Evolutionary conservation across 2,888 invertebrate genomes (phyloP).

Genomic region (Dendrolimus houi): DNA sequence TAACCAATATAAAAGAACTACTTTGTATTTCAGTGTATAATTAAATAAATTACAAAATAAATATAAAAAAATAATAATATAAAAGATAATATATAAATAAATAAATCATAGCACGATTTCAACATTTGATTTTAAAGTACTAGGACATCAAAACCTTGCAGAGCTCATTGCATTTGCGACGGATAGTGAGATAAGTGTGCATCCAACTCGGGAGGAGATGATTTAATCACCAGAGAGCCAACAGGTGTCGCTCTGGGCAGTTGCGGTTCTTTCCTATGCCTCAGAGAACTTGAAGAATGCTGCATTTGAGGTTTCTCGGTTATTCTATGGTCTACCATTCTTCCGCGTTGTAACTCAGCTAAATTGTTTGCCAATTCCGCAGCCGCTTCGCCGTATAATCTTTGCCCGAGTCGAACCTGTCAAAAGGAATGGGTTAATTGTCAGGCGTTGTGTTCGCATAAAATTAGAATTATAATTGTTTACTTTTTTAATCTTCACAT

Average conservation of each 20-base stretch:
- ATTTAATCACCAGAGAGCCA: slow-evolving; percentile 36
- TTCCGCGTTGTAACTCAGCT: slow-evolving; percentile 46
- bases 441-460: too few species aligned
- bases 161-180: slow-evolving; percentile 2
- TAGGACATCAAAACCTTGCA: neutral
- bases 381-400: slow-evolving; percentile 54
- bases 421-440: too few species aligned
- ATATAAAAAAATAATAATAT: neutral
- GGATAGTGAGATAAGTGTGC: slow-evolving; percentile 1
- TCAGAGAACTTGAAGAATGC: slow-evolving; percentile 26
- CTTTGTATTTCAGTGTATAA: too few species aligned
- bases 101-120: neutral
- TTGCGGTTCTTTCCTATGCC: slow-evolving; percentile 44
- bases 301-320: slow-evolving; percentile 45
- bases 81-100: slow-evolving; percentile 1
- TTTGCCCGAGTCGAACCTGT: slow-evolving; percentile 51
- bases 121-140: neutral
- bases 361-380: slow-evolving; percentile 50
- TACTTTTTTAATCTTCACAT: slow-evolving; percentile 2
- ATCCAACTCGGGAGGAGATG: slow-evolving; percentile 21
- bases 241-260: slow-evolving; percentile 34
- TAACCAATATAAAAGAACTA: too few species aligned
- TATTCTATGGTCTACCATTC: slow-evolving; percentile 28
- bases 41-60: neutral
- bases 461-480: too few species aligned